These are phyloP conservation scores for Chloroclysta siterata DNA, from an alignment of 2,888 invertebrate genomes.

Conservation along the genomic window DNA sequence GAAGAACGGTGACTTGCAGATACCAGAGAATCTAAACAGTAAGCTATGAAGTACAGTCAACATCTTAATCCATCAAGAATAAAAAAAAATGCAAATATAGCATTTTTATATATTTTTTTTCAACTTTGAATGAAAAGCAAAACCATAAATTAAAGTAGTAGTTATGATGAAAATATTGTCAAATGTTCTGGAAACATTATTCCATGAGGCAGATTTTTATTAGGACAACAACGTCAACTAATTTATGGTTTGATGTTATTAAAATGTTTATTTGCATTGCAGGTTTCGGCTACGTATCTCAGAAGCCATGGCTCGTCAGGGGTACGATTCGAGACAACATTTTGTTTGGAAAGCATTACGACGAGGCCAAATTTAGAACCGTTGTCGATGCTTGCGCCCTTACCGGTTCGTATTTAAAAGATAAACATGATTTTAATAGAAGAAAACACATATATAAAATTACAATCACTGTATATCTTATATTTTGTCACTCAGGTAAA, in stretches of 20 bases:
- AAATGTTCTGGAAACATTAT: neutral
- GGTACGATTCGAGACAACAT: conserved; percentile 97
- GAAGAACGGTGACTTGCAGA: conserved; percentile 87
- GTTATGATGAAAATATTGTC: no score
- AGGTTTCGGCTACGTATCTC: conserved; percentile 94
- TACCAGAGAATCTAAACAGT: conserved; percentile 88
- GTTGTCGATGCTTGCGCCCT: conserved; percentile 95
- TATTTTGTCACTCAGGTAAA: neutral
- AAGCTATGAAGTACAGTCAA: conserved; percentile 38
- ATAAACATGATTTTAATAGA: no score
- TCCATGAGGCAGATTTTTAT: no score
- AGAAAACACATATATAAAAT: no score
- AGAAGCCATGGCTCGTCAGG: conserved; percentile 96
- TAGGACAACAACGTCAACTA: neutral
- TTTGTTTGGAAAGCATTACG: conserved; percentile 94
- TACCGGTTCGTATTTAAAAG: conserved; percentile 78
- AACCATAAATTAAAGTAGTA: no score
- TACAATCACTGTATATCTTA: no score
- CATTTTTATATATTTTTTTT: no score
- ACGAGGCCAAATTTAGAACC: conserved; percentile 90
- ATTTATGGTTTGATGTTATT: conserved; percentile 18
- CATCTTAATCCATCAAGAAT: no score
- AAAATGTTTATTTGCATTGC: conserved; percentile 8
- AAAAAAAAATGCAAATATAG: no score
- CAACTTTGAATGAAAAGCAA: no score